These are phyloP conservation scores for Acanthopleura granulata DNA, from an alignment of 2,888 invertebrate genomes.

Conservation along the genomic window DNA sequence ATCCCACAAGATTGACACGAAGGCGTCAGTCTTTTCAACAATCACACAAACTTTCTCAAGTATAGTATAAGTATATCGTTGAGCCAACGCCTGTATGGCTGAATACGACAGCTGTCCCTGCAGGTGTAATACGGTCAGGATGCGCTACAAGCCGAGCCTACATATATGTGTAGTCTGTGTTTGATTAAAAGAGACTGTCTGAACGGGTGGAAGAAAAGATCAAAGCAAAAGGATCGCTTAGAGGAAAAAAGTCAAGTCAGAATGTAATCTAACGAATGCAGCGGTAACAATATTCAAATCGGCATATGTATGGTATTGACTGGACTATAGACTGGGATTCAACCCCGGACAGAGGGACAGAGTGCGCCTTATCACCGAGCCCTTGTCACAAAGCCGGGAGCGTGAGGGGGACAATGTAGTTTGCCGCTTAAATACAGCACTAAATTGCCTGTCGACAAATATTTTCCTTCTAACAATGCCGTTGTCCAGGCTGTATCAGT, in stretches of 20 bases:
- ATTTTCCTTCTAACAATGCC: background rate
- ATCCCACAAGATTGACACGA: too few species aligned
- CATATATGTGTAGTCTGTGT: background rate
- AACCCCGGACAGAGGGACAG: too few species aligned
- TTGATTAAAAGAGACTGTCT: background rate
- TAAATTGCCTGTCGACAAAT: conserved; percentile 8
- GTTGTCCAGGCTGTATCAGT: too few species aligned
- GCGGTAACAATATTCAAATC: background rate
- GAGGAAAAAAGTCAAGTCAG: background rate
- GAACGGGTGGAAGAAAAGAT: background rate
- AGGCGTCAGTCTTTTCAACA: too few species aligned
- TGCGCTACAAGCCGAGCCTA: too few species aligned
- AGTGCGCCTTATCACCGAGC: too few species aligned
- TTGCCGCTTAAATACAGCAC: background rate
- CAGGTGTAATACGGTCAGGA: too few species aligned
- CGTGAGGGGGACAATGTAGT: background rate
- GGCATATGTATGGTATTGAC: background rate
- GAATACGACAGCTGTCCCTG: too few species aligned
- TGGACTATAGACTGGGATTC: too few species aligned
- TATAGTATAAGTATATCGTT: too few species aligned
- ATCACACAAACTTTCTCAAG: too few species aligned
- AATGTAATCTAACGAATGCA: background rate
- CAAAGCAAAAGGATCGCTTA: background rate
- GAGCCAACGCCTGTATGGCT: too few species aligned
- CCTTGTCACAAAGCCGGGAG: background rate